A percentile compares a stretch with the other conserved stretches of the same genome.
Evolutionary conservation across 2,113 vertebrate species (phyloP).

Genomic region (Andinoacara biseriatus): DNA sequence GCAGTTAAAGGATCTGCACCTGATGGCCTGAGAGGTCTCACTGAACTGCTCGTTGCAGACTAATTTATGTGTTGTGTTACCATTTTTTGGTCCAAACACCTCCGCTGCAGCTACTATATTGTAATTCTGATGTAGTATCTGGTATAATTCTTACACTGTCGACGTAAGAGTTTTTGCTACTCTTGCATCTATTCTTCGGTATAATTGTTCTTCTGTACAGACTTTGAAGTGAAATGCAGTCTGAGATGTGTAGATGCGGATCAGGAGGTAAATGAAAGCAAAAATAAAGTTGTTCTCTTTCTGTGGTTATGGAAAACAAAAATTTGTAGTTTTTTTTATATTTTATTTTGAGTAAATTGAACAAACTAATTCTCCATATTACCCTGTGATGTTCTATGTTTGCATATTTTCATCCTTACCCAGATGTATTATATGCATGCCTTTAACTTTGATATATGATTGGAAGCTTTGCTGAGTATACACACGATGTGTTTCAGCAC

Average conservation of each 20-base stretch:
- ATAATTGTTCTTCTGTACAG: background rate
- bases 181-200: background rate
- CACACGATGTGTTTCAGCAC: background rate
- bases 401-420: background rate
- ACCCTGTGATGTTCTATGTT: background rate
- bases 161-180: background rate
- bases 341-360: background rate
- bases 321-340: background rate
- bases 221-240: background rate
- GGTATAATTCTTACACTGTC: background rate
- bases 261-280: background rate
- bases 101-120: background rate
- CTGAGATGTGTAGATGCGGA: background rate
- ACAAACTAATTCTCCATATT: background rate
- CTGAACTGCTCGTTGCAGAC: too few species aligned
- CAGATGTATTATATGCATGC: background rate
- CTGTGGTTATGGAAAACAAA: background rate
- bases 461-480: constrained; percentile 26
- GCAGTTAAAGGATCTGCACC: too few species aligned
- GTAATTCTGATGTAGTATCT: background rate
- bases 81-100: background rate
- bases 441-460: constrained; percentile 10
- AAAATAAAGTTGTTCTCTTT: background rate
- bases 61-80: background rate
- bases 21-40: too few species aligned